Conservation (phyloP, 2,113 vertebrate species). For the Indicator indicator region DNA sequence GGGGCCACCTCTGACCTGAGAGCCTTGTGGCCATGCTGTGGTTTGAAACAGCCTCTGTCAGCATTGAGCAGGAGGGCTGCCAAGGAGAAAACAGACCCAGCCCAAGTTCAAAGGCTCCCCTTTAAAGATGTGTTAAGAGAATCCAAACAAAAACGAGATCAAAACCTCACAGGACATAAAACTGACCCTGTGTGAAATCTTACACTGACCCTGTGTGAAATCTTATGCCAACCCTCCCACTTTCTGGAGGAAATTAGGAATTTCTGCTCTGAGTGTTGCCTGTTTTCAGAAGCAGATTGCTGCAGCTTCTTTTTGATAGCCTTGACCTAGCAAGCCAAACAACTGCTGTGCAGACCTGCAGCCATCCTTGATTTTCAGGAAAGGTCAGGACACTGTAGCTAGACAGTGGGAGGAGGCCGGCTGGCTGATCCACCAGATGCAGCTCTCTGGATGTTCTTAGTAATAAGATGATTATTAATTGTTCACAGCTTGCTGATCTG, state of each 20-base stretch:
- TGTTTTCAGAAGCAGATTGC: neutral
- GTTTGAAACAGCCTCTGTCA: neutral
- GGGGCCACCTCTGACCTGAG: neutral
- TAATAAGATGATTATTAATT: neutral
- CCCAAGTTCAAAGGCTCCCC: neutral
- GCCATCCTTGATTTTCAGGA: neutral
- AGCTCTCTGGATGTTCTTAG: neutral
- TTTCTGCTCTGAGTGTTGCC: neutral
- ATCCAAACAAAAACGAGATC: neutral
- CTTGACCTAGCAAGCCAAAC: neutral
- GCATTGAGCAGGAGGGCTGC: neutral
- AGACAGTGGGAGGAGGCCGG: neutral
- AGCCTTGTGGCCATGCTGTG: fast-evolving
- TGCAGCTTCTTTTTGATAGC: neutral
- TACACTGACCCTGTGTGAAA: neutral
- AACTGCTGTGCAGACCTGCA: neutral
- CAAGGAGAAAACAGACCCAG: neutral
- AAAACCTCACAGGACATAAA: neutral
- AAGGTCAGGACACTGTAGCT: neutral
- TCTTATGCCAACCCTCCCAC: fast-evolving
- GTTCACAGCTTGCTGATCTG: neutral
- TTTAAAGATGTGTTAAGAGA: neutral
- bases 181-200: neutral
- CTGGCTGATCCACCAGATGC: neutral
- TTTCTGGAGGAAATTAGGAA: neutral